Percentiles rank a stretch among this genome's conserved stretches.
Evolutionary conservation across 2,888 invertebrate genomes (phyloP).

Genomic region (Papilio demoleus): DNA sequence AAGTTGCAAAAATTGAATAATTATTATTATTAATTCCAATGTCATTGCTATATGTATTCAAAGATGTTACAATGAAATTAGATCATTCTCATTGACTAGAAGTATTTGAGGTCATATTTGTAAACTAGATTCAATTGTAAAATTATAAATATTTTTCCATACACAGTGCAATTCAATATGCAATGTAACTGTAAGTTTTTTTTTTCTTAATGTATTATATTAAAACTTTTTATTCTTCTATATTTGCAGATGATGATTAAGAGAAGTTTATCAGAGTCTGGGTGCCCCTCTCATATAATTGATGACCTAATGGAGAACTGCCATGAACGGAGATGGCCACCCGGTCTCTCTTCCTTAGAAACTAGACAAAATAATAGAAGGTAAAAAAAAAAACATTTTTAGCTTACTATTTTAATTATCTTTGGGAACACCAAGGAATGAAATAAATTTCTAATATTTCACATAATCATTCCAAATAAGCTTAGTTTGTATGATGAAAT

Average conservation of each 20-base stretch:
- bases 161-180: neutral
- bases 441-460: too few relatives aligned
- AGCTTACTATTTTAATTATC: too few relatives aligned
- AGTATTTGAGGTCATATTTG: neutral
- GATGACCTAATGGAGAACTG: slow-evolving; percentile 99
- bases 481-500: too few relatives aligned
- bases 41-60: neutral
- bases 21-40: slow-evolving; percentile 1
- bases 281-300: slow-evolving; percentile 96
- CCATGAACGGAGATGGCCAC: slow-evolving; percentile 97
- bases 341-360: slow-evolving; percentile 95
- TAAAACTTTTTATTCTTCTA: slow-evolving; percentile 11
- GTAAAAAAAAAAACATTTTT: slow-evolving; percentile 76
- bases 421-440: too few relatives aligned
- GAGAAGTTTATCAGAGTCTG: slow-evolving; percentile 95
- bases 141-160: neutral
- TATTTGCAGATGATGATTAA: slow-evolving; percentile 93
- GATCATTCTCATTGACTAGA: neutral
- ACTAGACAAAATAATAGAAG: slow-evolving; percentile 96
- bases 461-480: too few relatives aligned
- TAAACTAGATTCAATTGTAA: neutral
- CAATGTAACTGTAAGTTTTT: neutral
- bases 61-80: slow-evolving; percentile 3
- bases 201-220: neutral
- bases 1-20: too few relatives aligned